phyloP scores from a whole-genome alignment of 2,888 invertebrate species.

The Pteria penguin region DNA sequence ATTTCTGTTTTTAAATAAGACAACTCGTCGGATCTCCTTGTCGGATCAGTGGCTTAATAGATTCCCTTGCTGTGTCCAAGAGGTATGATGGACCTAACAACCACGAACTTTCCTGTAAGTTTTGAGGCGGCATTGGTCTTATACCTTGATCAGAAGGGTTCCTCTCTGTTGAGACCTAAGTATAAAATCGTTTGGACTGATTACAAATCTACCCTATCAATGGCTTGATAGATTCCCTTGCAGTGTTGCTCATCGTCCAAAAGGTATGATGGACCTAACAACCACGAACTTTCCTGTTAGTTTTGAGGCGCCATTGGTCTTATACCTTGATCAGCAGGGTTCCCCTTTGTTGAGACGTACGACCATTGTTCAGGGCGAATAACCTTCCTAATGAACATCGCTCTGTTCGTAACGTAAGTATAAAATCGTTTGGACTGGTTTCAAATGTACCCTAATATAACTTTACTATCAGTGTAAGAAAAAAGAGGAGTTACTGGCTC shows the following conservation, averaged over 20 bases:
- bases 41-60: too few species aligned
- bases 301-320: neutral
- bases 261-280: constrained; percentile 1
- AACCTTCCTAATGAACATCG: neutral
- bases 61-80: too few species aligned
- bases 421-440: too few species aligned
- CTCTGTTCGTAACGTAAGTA: neutral
- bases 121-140: too few species aligned
- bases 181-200: constrained; percentile 35
- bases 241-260: neutral
- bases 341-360: neutral
- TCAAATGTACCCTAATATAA: too few species aligned
- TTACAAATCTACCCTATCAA: too few species aligned
- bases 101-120: too few species aligned
- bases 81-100: constrained; percentile 3
- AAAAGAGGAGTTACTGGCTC: too few species aligned
- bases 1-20: neutral
- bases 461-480: too few species aligned
- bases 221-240: too few species aligned
- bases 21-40: too few species aligned
- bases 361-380: constrained; percentile 27
- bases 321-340: constrained; percentile 13
- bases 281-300: neutral
- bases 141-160: constrained; percentile 14
- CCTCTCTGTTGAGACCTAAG: neutral